Evolutionary conservation across 1,140 invertebrate genomes (phyloP), one percentile per base, ranked within the genome.

Genomic region (Eulimnadia texana): DNA sequence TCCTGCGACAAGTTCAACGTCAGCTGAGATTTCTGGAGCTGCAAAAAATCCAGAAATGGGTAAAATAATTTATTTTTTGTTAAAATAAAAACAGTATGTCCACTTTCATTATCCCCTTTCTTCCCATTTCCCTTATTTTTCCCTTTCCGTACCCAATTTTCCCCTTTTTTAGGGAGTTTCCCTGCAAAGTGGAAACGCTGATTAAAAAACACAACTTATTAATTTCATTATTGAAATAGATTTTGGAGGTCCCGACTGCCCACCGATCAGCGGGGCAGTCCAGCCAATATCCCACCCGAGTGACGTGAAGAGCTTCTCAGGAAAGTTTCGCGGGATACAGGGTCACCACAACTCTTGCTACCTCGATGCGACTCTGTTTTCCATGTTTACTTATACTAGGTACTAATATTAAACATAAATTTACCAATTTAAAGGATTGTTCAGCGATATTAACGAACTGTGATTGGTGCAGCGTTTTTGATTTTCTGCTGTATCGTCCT

Each of bases 331-430:
- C 65, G 93, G 94, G 2, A 97, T 97, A 67, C 93, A 98, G 76
- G 95, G 95, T 3, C 92, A 97, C 72, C 90, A 95, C 69, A 98
- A 98, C 77, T 97, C 93, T 0, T 98, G 95, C 72, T 98, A 98
- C 73, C 77, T 98, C 62, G 95, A 98, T 73, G 92, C 93, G 1
- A 96, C 92, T 2, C 76, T 98, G 3, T 96, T 96, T 73, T 84
- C 89, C 20, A 98, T 98, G 93, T 98, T 96, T 73, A 88, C 93
- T 10, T 96, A 93, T 72, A 93, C 90, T 0, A 85, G 71, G 72
- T 73, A 68, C 61, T 42, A 58, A 24, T 63, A 24, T 52, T 24
- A 28, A 3, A 50, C 13, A 56, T 58, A 19, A 22, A 58, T 19
- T 58, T 3, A 58, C 0, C 16, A 22, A 24, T 2, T 58, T 50